phyloP scores from a whole-genome alignment of 2,888 invertebrate genomes.

The Nemurella pictetii region DNA sequence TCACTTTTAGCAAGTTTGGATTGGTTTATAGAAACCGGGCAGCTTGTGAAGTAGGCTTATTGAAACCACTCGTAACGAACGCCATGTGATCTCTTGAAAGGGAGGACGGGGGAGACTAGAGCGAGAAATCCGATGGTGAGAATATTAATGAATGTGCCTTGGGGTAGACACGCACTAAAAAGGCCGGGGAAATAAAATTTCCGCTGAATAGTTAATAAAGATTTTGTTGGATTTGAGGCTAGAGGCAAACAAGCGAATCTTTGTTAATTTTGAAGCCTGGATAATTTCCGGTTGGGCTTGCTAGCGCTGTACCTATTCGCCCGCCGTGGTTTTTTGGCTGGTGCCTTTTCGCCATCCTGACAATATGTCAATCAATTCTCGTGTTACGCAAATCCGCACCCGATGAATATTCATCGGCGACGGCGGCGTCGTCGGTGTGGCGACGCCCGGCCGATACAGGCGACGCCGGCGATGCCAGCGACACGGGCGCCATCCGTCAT shows the following conservation, averaged over 20 bases:
- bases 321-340: neutral
- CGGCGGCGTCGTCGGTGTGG: neutral
- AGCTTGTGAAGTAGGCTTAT: neutral
- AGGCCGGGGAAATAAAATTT: neutral
- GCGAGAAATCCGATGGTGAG: neutral
- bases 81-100: slow-evolving; percentile 3
- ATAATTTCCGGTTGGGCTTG: slow-evolving; percentile 5
- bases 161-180: neutral
- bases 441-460: slow-evolving; percentile 4
- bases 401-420: slow-evolving; percentile 23
- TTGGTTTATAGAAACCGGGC: neutral
- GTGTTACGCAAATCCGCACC: neutral
- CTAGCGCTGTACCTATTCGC: neutral
- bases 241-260: neutral
- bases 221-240: neutral
- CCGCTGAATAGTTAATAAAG: neutral
- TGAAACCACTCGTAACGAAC: neutral
- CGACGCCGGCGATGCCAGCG: neutral
- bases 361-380: slow-evolving; percentile 24
- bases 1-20: neutral
- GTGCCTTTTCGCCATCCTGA: neutral
- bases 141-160: neutral
- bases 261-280: neutral
- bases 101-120: neutral
- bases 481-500: slow-evolving; percentile 8